Evolutionary conservation across 2,888 invertebrate genomes (phyloP), one percentile per base, ranked within the genome.

Genomic region (Scaptomyza flava): DNA sequence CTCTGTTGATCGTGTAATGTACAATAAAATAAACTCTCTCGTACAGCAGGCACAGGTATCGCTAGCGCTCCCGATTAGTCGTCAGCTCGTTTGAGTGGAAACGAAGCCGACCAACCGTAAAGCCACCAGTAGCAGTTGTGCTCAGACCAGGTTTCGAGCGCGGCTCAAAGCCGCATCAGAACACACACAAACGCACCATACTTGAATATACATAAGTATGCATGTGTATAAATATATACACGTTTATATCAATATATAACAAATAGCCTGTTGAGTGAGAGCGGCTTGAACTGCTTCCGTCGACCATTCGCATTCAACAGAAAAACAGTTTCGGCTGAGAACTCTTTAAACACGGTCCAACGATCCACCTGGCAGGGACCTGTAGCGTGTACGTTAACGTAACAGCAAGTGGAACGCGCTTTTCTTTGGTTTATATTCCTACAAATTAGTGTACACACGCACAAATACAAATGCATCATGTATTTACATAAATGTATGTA

Each of bases 241-340:
- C 2, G 23, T 20, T 6, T 30, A 23, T 8, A 33, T 33, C 12
- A 12, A 53, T 51, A 36, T 11, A 51, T 45, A 30, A 33, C 30
- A 30, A 42, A 34, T 50, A 51, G 57, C 56, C 30, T 27, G 48
- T 48, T 53, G 68, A 62, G 67, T 60, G 65, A 66, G 83, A 70
- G 80, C 60, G 66, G 60, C 61, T 74, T 70, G 46, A 64, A 53
- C 56, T 38, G 76, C 71, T 81, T 84, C 73, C 76, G 81, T 59
- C 70, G 72, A 69, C 71, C 68, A 81, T 78, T 72, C 64, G 65
- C 56, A 61, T 81, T 79, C 73, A 68, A 77, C 72, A 66, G 68
- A 64, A 59, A 79, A 78, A 84, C 89, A 91, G 91, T 90, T 90
- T 89, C 76, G 82, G 73, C 89, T 85, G 89, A 90, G 89, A 90